Percentiles rank a stretch among this genome's conserved stretches.
Evolutionary conservation across 2,888 invertebrate species (phyloP).

Genomic region (Aromia moschata): DNA sequence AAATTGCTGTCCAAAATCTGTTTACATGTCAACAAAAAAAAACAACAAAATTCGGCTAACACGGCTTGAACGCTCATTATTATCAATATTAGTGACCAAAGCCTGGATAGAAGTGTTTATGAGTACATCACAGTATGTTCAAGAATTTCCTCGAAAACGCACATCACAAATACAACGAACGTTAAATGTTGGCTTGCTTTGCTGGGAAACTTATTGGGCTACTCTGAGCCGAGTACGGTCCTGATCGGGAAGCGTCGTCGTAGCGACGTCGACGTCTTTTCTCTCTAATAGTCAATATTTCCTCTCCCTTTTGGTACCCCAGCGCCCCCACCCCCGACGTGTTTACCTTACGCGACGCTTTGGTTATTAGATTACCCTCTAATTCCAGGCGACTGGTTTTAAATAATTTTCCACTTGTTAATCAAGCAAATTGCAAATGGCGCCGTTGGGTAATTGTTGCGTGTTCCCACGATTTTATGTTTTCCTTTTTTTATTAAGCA

Average conservation of each 20-base stretch:
- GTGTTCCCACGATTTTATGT: neutral
- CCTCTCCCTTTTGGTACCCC: conserved; percentile 37
- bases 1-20: too few species aligned
- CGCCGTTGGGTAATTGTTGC: neutral
- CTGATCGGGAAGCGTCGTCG: conserved; percentile 53
- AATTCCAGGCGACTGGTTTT: conserved; percentile 26
- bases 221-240: conserved; percentile 23
- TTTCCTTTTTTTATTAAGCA: too few species aligned
- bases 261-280: conserved; percentile 58
- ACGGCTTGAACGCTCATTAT: too few species aligned
- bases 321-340: conserved; percentile 6
- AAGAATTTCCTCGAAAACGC: too few species aligned
- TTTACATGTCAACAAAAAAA: too few species aligned
- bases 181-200: too few species aligned
- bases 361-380: conserved; percentile 31
- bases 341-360: conserved; percentile 27
- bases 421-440: conserved; percentile 14
- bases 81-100: too few species aligned
- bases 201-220: too few species aligned
- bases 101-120: too few species aligned
- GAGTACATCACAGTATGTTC: too few species aligned
- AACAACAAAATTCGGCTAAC: too few species aligned
- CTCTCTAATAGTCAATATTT: conserved; percentile 63
- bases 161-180: too few species aligned
- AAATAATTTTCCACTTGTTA: conserved; percentile 31